phyloP scores from a whole-genome alignment of 2,113 vertebrate genomes.

The Microcebus murinus region DNA sequence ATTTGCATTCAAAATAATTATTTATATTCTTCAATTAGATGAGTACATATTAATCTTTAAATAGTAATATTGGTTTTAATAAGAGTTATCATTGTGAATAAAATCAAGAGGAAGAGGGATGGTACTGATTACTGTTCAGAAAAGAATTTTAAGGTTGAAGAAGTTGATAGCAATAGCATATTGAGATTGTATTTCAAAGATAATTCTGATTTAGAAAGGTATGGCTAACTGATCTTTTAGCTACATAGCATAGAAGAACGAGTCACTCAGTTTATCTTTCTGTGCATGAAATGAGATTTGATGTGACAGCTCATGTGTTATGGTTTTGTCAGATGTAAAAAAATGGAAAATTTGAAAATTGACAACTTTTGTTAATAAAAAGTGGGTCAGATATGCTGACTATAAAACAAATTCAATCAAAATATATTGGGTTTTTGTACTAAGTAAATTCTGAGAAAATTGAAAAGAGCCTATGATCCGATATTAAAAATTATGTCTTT shows the following conservation, averaged over 20 bases:
- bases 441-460: not conserved
- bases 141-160: not conserved
- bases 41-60: not conserved
- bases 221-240: not conserved
- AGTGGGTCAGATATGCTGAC: not conserved
- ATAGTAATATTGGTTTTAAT: not conserved
- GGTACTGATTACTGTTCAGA: not conserved
- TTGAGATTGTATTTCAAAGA: not conserved
- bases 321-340: not conserved
- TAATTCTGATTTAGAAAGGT: not conserved
- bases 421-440: not conserved
- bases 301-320: not conserved
- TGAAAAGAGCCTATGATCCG: not conserved
- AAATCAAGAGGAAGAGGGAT: not conserved
- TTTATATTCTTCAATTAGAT: not conserved
- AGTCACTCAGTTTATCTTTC: not conserved
- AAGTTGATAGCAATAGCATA: not conserved
- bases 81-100: not conserved
- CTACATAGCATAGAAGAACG: not conserved
- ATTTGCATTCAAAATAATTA: constrained; percentile 12
- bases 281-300: not conserved
- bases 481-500: constrained; percentile 22
- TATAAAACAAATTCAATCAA: constrained; percentile 37
- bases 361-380: constrained; percentile 27
- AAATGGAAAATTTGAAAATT: constrained; percentile 22